Evolutionary conservation across 2,888 invertebrate species (phyloP).

Genomic region (Acholoe squamosa): DNA sequence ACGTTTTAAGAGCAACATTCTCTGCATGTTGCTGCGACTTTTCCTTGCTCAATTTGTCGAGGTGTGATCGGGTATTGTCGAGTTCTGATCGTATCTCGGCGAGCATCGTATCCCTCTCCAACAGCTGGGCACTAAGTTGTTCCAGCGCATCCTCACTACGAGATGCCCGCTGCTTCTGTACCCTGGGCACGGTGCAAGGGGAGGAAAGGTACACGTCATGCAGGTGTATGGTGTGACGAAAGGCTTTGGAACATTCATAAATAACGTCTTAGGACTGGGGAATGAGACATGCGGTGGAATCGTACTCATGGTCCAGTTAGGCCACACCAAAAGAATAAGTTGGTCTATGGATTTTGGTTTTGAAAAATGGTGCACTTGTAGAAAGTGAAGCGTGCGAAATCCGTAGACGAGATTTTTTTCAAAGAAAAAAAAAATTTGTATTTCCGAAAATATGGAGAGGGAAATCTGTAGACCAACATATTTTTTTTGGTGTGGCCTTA

Average conservation of each 20-base stretch:
- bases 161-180: conserved; percentile 81
- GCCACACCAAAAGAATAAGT: too few relatives aligned
- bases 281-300: too few relatives aligned
- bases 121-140: conserved; percentile 75
- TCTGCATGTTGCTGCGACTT: conserved; percentile 75
- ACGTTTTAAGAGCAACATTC: conserved; percentile 77
- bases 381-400: too few relatives aligned
- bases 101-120: conserved; percentile 77
- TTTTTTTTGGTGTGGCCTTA: too few relatives aligned
- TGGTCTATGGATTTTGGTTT: too few relatives aligned
- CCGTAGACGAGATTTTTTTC: too few relatives aligned
- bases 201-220: neutral
- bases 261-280: too few relatives aligned
- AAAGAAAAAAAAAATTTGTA: too few relatives aligned
- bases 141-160: conserved; percentile 79
- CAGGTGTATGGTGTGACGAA: neutral
- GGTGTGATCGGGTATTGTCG: conserved; percentile 73
- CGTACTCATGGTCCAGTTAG: too few relatives aligned
- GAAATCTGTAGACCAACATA: too few relatives aligned
- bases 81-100: conserved; percentile 77
- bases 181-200: conserved; percentile 72
- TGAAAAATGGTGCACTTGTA: too few relatives aligned
- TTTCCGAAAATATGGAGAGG: too few relatives aligned
- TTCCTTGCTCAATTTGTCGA: conserved; percentile 77
- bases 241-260: neutral